Percentiles rank a stretch among this genome's conserved stretches.
These are phyloP conservation scores for Discoglossus pictus DNA, from an alignment of 2,797 vertebrate genomes.

Conservation along the genomic window DNA sequence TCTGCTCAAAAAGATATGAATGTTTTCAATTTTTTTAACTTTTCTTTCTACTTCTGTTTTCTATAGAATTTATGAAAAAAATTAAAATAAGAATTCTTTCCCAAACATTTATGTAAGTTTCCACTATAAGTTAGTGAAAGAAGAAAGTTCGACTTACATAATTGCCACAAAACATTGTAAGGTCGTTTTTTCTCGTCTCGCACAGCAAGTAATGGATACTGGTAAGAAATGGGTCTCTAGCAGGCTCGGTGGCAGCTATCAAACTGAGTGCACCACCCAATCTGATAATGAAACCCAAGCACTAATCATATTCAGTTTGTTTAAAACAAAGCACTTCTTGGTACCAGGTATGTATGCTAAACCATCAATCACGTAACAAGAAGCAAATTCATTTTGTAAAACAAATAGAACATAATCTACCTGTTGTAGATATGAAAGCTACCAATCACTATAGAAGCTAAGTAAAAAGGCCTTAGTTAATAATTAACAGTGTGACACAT, in stretches of 20 bases:
- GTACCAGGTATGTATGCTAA: conserved; percentile 42
- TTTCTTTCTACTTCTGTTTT: too few species aligned
- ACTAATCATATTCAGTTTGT: conserved; percentile 28
- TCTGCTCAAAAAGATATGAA: too few species aligned
- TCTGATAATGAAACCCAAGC: conserved; percentile 21
- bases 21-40: too few species aligned
- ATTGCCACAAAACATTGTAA: conserved; percentile 28
- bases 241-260: background rate
- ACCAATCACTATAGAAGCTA: conserved; percentile 11
- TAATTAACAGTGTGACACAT: conserved; percentile 35
- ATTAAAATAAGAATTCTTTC: too few species aligned
- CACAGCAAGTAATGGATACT: background rate
- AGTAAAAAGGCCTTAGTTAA: conserved; percentile 30
- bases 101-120: too few species aligned
- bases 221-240: background rate
- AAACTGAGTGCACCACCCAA: conserved; percentile 26
- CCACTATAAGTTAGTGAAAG: too few species aligned
- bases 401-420: conserved; percentile 43
- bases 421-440: conserved; percentile 30
- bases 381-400: conserved; percentile 34
- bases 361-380: conserved; percentile 37
- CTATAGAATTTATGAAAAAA: too few species aligned
- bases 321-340: conserved; percentile 43
- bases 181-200: background rate
- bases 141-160: conserved; percentile 42